Base-by-base conservation (phyloP, 2,113 vertebrate genomes). In the Bostrychus sinensis region DNA sequence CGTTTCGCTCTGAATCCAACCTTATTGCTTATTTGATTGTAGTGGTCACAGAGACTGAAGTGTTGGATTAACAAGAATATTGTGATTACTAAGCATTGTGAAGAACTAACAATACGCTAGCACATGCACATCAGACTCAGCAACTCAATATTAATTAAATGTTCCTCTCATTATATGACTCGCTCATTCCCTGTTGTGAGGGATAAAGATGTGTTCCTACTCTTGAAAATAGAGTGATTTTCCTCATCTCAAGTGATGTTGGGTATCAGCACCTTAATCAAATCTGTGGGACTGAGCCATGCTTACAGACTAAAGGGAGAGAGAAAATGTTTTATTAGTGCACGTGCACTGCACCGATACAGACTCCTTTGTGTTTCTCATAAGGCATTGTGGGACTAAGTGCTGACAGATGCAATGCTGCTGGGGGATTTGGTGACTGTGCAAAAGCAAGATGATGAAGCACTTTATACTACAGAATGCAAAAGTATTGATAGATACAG, bases 81-180 rank as follows among this genome's bases (percentile, higher is more conserved):
- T 70, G 59, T 69, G 58, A 51, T 72, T 66, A 62, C 48, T 54
- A 46, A 57, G 41, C 72, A 72, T 74, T 71, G 37, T 56, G 55
- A 72, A 80, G 82, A 74, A 80, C 74, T 74, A 78, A 72, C 80
- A 67, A 76, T 80, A 77, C 82, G 77, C 71, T 48, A 17, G 61
- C 77, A 59, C 73, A 69, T 70, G 70, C 61, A 78, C 54, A 57
- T 56, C 58, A 73, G 79, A 58, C 81, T 77, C 75, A 73, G 78
- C 78, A 75, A 76, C 80, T 76, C 73, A 72, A 81, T 85, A 86
- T 86, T 86, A 84, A 84, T 89, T 67, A 88, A 88, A 72, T 62
- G 78, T 89, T 83, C 80, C 81, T 72, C 77, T 83, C 81, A 78
- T n/a, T 87, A 87, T 83, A 81, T 84, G 84, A 88, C 72, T 87